Conservation (phyloP, 2,113 vertebrate species). For the Pedionomus torquatus region DNA sequence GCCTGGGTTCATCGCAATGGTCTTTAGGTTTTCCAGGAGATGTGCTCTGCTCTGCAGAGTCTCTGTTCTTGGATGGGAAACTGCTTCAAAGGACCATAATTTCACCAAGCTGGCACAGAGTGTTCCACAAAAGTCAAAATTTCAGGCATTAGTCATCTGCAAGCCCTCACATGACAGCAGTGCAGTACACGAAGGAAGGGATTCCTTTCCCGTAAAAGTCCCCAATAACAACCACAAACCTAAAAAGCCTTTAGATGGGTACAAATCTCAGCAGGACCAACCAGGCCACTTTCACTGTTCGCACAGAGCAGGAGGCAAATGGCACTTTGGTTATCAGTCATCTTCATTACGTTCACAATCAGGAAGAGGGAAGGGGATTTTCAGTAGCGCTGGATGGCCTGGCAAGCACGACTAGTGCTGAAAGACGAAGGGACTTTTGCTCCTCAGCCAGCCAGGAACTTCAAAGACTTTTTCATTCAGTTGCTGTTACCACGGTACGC, state of each 20-base stretch:
- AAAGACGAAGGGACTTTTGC: constrained; percentile 20
- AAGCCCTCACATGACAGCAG: not conserved
- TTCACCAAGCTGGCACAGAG: not conserved
- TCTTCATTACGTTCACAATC: not conserved
- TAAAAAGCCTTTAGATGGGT: not conserved
- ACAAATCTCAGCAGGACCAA: not conserved
- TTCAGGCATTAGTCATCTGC: not conserved
- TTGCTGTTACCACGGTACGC: not conserved
- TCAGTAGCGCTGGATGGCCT: not conserved
- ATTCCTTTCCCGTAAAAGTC: not conserved
- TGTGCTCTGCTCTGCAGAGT: not conserved
- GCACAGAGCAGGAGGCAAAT: not conserved
- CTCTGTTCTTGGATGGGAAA: not conserved
- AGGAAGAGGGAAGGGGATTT: not conserved
- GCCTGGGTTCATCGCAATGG: not conserved
- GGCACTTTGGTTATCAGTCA: not conserved
- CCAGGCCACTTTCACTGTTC: not conserved
- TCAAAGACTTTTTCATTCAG: constrained; percentile 32
- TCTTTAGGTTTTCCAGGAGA: not conserved
- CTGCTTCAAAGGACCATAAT: not conserved
- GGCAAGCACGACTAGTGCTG: not conserved
- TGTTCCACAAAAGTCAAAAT: not conserved
- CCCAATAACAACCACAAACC: not conserved
- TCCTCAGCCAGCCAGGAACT: constrained; percentile 29
- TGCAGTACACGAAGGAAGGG: not conserved